Base-by-base conservation (phyloP, 2,888 invertebrate species). In the Dorcus hopei region DNA sequence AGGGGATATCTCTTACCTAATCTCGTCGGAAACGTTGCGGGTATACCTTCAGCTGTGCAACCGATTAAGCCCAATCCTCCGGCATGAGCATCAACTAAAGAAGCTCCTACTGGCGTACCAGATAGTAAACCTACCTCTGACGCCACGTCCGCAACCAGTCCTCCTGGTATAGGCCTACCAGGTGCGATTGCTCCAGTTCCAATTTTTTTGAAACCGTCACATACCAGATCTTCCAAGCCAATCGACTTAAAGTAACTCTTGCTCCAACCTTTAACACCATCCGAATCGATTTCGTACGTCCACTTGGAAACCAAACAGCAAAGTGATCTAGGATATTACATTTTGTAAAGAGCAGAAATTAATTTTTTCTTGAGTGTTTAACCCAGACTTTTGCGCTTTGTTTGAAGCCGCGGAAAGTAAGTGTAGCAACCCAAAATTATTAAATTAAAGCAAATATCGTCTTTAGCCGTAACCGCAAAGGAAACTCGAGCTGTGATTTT, bases 241-340 rank as follows among this genome's bases (percentile, higher is more conserved):
- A 95, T 88, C 70, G 83, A 74, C 16, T 80, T 72, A 41, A 95
- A 86, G 75, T 89, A 96, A 47, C 84, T 82, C 41, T 78, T 71
- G 72, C 87, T 88, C 96, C 97, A 97, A 7, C 83, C 82, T 43
- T 70, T 69, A 58, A 77, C 77, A 0, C 80, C 83, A 61, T 83
- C 82, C 57, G 80, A 80, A 62, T 83, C 81, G 64, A 88, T 89
- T 77, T 88, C 88, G 75, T 89, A 96, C 65, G 91, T 91, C 96
- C 97, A 97, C 79, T 97, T 97, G 75, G 97, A 97, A 3, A 93
- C 92, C 56, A 95, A 82, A 4, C 95, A 95, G 77, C 97, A 97
- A 9, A 95, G 78, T 0, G 97, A 97, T 72, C 96, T 59, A 2
- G 26, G 2, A 26, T 26, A 26, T 3, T 26, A 26, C 26, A 26